phyloP scores from a whole-genome alignment of 2,797 vertebrate genomes.

The Xyrichtys novacula region DNA sequence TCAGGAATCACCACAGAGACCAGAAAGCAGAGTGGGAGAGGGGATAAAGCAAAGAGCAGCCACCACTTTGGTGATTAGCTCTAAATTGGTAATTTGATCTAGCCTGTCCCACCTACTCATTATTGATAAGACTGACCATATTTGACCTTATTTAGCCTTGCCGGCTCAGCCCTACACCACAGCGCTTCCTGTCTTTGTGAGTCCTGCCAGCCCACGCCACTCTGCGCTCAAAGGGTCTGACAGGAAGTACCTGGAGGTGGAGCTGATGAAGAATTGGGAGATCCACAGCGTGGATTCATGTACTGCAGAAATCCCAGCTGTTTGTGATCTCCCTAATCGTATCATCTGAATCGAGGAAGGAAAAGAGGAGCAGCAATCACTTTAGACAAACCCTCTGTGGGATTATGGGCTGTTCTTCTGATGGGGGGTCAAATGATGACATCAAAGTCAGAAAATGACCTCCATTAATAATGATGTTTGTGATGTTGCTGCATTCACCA shows the following conservation, averaged over 20 bases:
- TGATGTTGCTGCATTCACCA: background rate
- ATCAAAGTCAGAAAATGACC: constrained; percentile 54
- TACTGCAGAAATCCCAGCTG: constrained; percentile 79
- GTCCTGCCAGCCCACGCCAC: constrained; percentile 52
- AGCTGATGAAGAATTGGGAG: constrained; percentile 30
- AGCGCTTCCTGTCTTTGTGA: constrained; percentile 70
- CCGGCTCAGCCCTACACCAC: constrained; percentile 40
- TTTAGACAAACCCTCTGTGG: constrained; percentile 68
- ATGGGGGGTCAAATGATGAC: constrained; percentile 77
- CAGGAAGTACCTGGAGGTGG: constrained; percentile 64
- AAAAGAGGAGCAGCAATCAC: constrained; percentile 75
- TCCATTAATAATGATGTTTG: constrained; percentile 21
- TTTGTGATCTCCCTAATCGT: constrained; percentile 81
- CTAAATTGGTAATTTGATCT: constrained; percentile 85
- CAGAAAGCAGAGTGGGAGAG: constrained; percentile 59
- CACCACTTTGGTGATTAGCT: constrained; percentile 81
- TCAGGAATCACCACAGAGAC: constrained; percentile 62
- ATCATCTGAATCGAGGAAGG: constrained; percentile 79
- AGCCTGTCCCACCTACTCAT: constrained; percentile 79
- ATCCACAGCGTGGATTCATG: background rate
- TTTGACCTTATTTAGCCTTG: constrained; percentile 65
- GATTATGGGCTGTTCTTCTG: constrained; percentile 69
- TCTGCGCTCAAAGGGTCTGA: constrained; percentile 36
- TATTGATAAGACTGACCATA: constrained; percentile 77
- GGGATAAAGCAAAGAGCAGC: constrained; percentile 69